Percentiles rank a stretch among this genome's conserved stretches.
These are phyloP conservation scores for Laterallus jamaicensis DNA, from an alignment of 2,113 vertebrate species.

Conservation along the genomic window DNA sequence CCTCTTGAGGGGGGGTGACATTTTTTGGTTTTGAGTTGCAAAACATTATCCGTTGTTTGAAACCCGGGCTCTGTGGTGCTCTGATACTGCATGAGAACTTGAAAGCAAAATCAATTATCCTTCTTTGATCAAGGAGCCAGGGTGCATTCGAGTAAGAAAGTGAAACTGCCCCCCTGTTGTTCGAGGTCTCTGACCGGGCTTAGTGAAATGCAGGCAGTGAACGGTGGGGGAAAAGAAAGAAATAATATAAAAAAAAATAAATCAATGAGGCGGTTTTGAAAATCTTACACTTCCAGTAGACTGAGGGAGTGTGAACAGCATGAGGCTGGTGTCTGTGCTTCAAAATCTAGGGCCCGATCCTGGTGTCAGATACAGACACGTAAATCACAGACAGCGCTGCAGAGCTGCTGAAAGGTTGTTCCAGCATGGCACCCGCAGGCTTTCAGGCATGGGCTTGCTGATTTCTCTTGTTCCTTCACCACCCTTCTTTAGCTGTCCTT, in stretches of 20 bases:
- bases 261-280: neutral
- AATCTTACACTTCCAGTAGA: neutral
- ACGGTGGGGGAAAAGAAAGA: accelerated
- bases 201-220: neutral
- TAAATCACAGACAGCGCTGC: neutral
- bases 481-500: neutral
- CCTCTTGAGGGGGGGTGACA: too few relatives aligned
- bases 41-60: neutral
- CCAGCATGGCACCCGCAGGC: neutral
- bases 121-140: neutral
- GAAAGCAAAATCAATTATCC: neutral
- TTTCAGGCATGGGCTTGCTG: neutral
- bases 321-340: neutral
- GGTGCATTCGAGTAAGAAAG: neutral
- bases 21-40: neutral
- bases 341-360: neutral
- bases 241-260: neutral
- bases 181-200: neutral
- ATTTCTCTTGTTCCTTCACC: neutral
- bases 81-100: neutral
- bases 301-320: neutral
- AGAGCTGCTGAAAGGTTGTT: conserved; percentile 18
- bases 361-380: neutral
- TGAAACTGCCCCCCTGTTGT: neutral
- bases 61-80: neutral